Percentiles rank a stretch among this genome's conserved stretches.
Evolutionary conservation across 2,888 invertebrate genomes (phyloP).

Genomic region (Ischnus inquisitorius): DNA sequence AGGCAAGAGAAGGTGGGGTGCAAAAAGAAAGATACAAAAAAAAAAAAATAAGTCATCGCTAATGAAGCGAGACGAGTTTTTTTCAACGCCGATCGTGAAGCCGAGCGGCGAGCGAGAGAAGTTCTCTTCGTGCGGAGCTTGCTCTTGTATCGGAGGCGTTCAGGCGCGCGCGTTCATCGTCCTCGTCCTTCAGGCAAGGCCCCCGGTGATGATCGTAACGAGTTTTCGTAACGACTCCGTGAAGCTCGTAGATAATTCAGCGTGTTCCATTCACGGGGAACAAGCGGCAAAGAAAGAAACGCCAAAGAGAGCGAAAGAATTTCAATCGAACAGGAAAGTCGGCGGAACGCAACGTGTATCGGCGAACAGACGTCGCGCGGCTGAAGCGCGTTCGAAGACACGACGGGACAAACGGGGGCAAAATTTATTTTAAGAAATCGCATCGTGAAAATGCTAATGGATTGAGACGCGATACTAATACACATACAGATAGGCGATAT

Average conservation of each 20-base stretch:
- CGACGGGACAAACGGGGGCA: not conserved
- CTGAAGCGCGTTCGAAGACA: not conserved
- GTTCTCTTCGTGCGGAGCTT: not conserved
- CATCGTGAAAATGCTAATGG: slow-evolving; percentile 57
- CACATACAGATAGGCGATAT: not conserved
- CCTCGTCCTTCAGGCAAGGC: slow-evolving; percentile 3
- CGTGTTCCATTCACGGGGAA: slow-evolving; percentile 46
- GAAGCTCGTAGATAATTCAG: slow-evolving; percentile 49
- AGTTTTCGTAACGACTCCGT: slow-evolving; percentile 50
- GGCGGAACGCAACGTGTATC: slow-evolving; percentile 38
- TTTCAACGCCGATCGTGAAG: slow-evolving; percentile 60
- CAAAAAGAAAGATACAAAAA: slow-evolving; percentile 12
- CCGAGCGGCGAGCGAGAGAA: slow-evolving; percentile 29
- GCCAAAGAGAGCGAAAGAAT: slow-evolving; percentile 17
- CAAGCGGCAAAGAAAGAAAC: slow-evolving; percentile 34
- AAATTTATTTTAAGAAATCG: slow-evolving; percentile 38
- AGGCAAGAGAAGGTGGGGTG: not conserved
- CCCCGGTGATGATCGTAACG: slow-evolving; percentile 30
- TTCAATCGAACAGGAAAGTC: slow-evolving; percentile 45
- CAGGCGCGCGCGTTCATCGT: slow-evolving; percentile 34
- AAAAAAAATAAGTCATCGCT: slow-evolving; percentile 72
- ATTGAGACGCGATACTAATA: slow-evolving; percentile 43
- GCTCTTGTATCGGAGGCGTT: slow-evolving; percentile 35
- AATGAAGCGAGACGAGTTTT: slow-evolving; percentile 82
- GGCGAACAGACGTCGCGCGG: not conserved